Conservation (phyloP, 2,888 invertebrate genomes). For the Prosapia bicincta region DNA sequence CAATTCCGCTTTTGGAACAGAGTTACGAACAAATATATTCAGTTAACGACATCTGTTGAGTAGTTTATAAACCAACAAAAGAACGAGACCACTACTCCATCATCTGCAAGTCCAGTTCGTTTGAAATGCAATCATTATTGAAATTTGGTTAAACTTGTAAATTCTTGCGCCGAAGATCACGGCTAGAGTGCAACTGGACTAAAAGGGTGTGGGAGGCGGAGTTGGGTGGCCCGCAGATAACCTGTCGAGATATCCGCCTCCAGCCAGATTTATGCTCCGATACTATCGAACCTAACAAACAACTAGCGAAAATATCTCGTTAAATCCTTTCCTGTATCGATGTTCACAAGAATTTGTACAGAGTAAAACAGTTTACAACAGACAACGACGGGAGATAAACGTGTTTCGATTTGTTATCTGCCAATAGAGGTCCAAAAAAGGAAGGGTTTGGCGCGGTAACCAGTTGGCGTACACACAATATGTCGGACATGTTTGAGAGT, state of each 20-base stretch:
- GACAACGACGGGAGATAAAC: constrained; percentile 13
- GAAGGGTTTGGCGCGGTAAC: no score
- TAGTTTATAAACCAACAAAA: no score
- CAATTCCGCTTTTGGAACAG: no score
- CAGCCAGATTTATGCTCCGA: constrained; percentile 18
- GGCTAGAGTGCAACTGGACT: neutral
- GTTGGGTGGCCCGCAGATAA: constrained; percentile 17
- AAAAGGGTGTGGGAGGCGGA: constrained; percentile 9
- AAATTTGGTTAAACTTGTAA: neutral
- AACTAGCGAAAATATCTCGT: constrained; percentile 27
- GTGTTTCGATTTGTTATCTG: constrained; percentile 10
- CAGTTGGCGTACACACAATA: neutral
- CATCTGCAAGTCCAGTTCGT: no score
- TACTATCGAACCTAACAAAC: constrained; percentile 24
- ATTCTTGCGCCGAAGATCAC: neutral
- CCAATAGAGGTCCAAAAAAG: constrained; percentile 13
- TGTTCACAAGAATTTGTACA: constrained; percentile 29
- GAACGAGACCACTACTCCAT: no score
- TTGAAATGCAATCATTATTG: neutral
- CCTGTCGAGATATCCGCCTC: constrained; percentile 1
- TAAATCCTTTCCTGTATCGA: constrained; percentile 24
- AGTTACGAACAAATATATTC: no score
- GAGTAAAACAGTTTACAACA: constrained; percentile 30
- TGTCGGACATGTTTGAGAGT: neutral
- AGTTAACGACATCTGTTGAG: no score